Base-by-base conservation (phyloP, 2,797 vertebrate species). In the Neopelma chrysocephalum region DNA sequence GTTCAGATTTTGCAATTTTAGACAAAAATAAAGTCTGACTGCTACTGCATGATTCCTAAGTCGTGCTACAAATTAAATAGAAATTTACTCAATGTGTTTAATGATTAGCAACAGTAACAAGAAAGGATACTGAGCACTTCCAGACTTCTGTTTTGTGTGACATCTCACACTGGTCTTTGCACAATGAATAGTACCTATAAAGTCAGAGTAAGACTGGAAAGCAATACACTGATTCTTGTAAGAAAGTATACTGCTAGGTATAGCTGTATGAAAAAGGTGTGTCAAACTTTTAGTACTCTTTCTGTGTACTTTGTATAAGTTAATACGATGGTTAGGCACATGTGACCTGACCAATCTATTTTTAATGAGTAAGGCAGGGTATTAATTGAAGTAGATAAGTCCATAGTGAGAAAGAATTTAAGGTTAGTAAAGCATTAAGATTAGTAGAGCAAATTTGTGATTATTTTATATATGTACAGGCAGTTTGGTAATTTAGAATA, bases 191-290 rank as follows among this genome's bases (percentile, higher is more conserved):
- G 75, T 45, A 83, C 7, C 43, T 87, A 15, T 29, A 66, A 66
- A 91, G 34, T 34, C 51, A 68, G 78, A 92, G 26, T 76, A 94
- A 94, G 40, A 87, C 31, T 78, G 71, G 68, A 88, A 90, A 92
- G 48, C n/a, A 50, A 29, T 64, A 82, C 42, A 83, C 21, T 69
- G 40, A 45, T 64, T 68, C 29, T 31, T 68, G 17, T 72, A 87
- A 75, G n/a, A 58, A 66, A 61, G 27, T 48, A 21, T 60, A 82
- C 26, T 82, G 23, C 19, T 60, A 80, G 16, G 11, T 68, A 40
- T 9, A 47, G 7, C 4, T 69, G 2, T 17, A 36, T 16, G 17
- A 76, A 71, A 50, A 82, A 66, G 13, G 65, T 5, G 5, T 6
- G 4, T 23, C 36, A 50, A 71, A 42, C 4, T 12, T 77, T 77